These are phyloP conservation scores for Prionace glauca DNA, from an alignment of 2,797 vertebrate species.

Conservation along the genomic window DNA sequence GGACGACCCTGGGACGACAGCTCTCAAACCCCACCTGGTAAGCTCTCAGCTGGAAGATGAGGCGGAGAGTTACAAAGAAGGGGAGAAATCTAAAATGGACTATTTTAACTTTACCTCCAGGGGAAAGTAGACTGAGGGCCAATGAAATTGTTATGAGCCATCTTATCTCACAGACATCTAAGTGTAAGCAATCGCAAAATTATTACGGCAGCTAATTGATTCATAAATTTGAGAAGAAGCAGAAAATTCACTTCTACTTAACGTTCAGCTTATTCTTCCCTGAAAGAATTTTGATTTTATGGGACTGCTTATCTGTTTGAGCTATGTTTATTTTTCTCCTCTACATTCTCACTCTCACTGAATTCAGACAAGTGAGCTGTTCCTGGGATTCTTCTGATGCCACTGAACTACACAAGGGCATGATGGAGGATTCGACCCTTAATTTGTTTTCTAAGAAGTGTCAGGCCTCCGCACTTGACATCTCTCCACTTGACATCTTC, in stretches of 20 bases:
- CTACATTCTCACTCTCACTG: neutral
- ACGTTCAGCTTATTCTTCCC: neutral
- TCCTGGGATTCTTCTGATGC: neutral
- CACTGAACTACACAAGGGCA: neutral
- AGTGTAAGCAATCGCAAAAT: slow-evolving; percentile 8
- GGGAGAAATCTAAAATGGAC: neutral
- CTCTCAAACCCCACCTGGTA: neutral
- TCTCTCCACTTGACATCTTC: too few relatives aligned
- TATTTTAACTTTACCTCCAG: neutral
- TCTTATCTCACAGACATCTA: slow-evolving; percentile 16
- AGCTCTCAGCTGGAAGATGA: neutral
- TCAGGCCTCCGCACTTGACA: neutral
- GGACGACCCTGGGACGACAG: neutral
- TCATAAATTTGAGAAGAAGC: slow-evolving; percentile 23
- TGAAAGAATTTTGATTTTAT: neutral
- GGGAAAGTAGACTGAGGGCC: neutral
- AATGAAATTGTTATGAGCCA: neutral
- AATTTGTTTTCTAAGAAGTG: neutral
- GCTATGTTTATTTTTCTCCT: neutral
- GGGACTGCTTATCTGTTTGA: neutral
- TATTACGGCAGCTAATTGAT: slow-evolving; percentile 32
- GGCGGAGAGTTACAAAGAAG: neutral
- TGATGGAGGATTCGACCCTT: neutral
- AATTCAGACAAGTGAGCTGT: neutral
- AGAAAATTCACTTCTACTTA: neutral